Evolutionary conservation across 2,113 vertebrate genomes (phyloP).

Genomic region (Rafetus swinhoei): DNA sequence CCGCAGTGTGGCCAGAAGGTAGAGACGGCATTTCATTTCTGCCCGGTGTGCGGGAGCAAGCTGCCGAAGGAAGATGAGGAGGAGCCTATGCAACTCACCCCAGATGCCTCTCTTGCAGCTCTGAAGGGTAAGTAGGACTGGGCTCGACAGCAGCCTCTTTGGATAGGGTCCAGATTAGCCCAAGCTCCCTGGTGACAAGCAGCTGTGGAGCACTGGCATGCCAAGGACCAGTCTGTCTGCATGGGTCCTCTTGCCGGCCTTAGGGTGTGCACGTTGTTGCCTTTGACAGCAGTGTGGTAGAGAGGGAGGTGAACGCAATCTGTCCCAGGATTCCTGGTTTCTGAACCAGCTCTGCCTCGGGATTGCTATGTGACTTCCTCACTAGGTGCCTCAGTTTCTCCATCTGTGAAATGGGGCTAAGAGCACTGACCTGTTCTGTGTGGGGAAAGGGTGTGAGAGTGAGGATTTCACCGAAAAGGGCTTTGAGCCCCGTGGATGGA

Average conservation of each 20-base stretch:
- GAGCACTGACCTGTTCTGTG: background rate
- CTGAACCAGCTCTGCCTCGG: background rate
- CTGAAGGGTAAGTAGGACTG: background rate
- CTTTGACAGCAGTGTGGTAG: background rate
- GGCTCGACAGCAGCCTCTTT: background rate
- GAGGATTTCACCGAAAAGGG: background rate
- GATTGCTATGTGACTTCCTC: background rate
- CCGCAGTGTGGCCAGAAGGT: constrained; percentile 85
- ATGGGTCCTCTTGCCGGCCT: background rate
- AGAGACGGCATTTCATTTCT: constrained; percentile 84
- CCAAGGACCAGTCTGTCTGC: background rate
- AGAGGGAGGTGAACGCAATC: background rate
- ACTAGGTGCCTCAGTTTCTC: background rate
- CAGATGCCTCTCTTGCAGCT: background rate
- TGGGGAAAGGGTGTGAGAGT: background rate
- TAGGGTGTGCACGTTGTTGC: background rate
- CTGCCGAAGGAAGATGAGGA: constrained; percentile 65
- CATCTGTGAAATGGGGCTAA: background rate
- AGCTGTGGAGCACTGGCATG: background rate
- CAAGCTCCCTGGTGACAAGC: background rate
- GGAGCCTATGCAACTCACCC: constrained; percentile 1
- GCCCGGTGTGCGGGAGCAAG: constrained; percentile 85
- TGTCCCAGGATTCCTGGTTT: background rate
- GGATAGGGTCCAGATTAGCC: background rate
- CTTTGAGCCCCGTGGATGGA: background rate